Evolutionary conservation across 2,113 vertebrate genomes (phyloP).

Genomic region (Brachypodius melanocephalos): DNA sequence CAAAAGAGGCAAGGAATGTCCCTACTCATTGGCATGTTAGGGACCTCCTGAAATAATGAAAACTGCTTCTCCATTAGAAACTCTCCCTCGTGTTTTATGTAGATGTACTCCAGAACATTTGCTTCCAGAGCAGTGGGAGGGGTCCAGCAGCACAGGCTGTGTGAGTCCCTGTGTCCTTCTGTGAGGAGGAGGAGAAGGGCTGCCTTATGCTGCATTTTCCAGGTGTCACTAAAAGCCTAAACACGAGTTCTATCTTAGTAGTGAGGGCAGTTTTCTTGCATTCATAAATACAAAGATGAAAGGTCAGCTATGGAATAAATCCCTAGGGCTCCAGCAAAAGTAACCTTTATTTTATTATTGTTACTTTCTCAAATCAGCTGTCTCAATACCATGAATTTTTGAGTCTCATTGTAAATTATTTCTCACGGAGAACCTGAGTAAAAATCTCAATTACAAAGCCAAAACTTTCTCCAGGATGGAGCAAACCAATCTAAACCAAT

Average conservation of each 20-base stretch:
- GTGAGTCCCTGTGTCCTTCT: background rate
- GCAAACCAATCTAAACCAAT: background rate
- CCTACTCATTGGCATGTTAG: background rate
- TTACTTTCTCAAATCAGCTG: background rate
- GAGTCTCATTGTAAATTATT: background rate
- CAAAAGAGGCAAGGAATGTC: background rate
- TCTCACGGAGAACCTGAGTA: background rate
- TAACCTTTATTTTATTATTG: background rate
- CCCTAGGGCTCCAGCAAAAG: background rate
- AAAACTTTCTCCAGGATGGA: background rate
- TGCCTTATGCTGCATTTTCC: background rate
- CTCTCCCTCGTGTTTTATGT: accelerated
- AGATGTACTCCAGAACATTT: background rate
- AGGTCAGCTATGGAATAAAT: background rate
- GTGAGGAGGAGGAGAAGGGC: background rate
- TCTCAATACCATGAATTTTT: background rate
- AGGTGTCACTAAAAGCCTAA: background rate
- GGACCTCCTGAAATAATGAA: background rate
- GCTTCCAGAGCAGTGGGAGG: background rate
- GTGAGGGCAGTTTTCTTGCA: background rate
- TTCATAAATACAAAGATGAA: background rate
- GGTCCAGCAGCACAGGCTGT: background rate
- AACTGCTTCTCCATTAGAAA: background rate
- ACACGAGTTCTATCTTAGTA: background rate
- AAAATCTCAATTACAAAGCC: background rate